phyloP scores from a whole-genome alignment of 2,113 vertebrate species.

The Corapipo altera region DNA sequence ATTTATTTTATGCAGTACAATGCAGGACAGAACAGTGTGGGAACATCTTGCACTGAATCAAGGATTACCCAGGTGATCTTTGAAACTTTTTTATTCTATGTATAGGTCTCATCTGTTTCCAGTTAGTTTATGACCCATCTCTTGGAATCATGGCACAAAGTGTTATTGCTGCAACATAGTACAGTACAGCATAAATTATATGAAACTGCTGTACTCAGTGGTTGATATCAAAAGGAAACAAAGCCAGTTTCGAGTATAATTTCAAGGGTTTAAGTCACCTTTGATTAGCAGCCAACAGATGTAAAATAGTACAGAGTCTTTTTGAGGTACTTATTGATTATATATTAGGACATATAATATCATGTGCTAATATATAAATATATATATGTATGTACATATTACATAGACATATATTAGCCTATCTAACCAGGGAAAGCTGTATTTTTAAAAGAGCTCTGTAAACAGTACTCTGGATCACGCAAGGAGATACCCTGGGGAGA shows the following conservation, averaged over 20 bases:
- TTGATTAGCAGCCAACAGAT: not conserved
- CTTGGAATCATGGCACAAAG: not conserved
- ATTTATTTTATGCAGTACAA: not conserved
- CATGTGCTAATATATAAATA: not conserved
- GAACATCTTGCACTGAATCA: not conserved
- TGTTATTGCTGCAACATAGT: not conserved
- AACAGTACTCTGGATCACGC: not conserved
- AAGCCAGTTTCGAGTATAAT: not conserved
- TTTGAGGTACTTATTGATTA: not conserved
- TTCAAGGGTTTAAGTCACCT: not conserved
- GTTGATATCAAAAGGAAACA: not conserved
- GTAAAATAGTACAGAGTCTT: not conserved
- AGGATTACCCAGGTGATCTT: not conserved
- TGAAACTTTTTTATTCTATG: not conserved
- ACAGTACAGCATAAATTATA: not conserved
- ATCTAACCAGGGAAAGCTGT: not conserved
- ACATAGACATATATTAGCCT: not conserved
- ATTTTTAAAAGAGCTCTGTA: not conserved
- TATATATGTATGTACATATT: not conserved
- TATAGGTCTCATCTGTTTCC: not conserved
- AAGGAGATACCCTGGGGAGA: fast-evolving
- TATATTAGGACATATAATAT: not conserved
- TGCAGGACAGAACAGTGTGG: not conserved
- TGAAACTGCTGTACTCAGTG: not conserved
- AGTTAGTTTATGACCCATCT: not conserved